These are phyloP conservation scores for Plutomurus gul DNA, from an alignment of 1,140 invertebrate genomes.

Conservation along the genomic window DNA sequence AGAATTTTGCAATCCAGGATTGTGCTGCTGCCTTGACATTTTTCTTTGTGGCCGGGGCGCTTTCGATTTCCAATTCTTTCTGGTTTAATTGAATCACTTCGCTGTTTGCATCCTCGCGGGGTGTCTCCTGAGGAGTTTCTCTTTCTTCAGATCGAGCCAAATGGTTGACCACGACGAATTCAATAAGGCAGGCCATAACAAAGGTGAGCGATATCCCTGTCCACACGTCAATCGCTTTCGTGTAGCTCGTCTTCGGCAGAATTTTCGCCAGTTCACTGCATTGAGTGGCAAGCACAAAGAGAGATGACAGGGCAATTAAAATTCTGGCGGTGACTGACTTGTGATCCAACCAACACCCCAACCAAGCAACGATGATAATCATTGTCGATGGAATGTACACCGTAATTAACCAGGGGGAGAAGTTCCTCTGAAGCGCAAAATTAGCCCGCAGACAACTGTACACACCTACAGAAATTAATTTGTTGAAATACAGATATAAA, in stretches of 20 bases:
- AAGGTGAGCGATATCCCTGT: slow-evolving; percentile 65
- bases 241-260: slow-evolving; percentile 10
- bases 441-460: slow-evolving; percentile 64
- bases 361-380: slow-evolving; percentile 66
- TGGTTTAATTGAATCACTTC: neutral
- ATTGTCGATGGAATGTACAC: slow-evolving; percentile 63
- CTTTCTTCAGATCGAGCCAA: slow-evolving; percentile 56
- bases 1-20: neutral
- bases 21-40: neutral
- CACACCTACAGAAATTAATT: slow-evolving; percentile 56
- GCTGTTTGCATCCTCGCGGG: neutral
- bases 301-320: slow-evolving; percentile 62
- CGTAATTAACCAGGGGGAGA: slow-evolving; percentile 64
- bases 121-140: neutral
- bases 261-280: slow-evolving; percentile 58
- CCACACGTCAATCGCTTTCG: slow-evolving; percentile 62
- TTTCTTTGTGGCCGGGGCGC: neutral
- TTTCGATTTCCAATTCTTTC: neutral
- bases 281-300: slow-evolving; percentile 65
- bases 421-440: slow-evolving; percentile 61
- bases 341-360: slow-evolving; percentile 64
- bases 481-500: neutral
- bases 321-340: slow-evolving; percentile 62
- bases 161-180: slow-evolving; percentile 67
- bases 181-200: slow-evolving; percentile 64